Evolutionary conservation across 2,888 invertebrate species (phyloP).

Genomic region (Macaria notata): DNA sequence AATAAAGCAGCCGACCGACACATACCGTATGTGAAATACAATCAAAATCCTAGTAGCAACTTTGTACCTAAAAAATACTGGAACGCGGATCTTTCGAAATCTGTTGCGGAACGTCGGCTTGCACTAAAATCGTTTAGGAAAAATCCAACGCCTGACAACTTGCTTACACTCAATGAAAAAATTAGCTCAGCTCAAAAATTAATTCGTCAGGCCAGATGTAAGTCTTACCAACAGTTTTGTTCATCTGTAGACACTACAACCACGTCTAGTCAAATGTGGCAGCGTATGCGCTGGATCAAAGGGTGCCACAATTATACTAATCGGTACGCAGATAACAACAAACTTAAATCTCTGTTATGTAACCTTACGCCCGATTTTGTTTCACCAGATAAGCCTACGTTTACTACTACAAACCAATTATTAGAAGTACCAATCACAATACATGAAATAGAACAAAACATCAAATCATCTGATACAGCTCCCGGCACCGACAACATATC

Average conservation of each 20-base stretch:
- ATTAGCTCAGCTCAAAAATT: conserved; percentile 10
- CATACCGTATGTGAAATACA: neutral
- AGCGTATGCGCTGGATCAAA: conserved; percentile 4
- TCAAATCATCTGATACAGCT: conserved; percentile 23
- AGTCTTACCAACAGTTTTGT: conserved; percentile 22
- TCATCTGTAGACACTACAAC: no score
- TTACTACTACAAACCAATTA: neutral
- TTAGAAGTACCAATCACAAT: neutral
- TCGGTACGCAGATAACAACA: neutral
- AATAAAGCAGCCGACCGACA: no score
- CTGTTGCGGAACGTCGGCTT: conserved; percentile 32
- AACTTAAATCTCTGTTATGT: neutral
- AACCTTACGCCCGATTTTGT: conserved; percentile 8
- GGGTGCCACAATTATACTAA: neutral
- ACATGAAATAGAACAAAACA: neutral
- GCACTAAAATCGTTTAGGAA: conserved; percentile 28
- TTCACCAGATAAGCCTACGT: neutral
- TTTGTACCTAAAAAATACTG: conserved; percentile 36
- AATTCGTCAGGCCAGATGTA: conserved; percentile 22
- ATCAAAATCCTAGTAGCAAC: conserved; percentile 7
- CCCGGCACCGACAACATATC: conserved; percentile 26
- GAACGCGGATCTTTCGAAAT: conserved; percentile 25
- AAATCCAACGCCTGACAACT: conserved; percentile 33
- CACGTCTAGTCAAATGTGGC: neutral
- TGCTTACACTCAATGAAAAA: conserved; percentile 20